phyloP scores from a whole-genome alignment of 1,140 invertebrate species.

The Papilio polytes region DNA sequence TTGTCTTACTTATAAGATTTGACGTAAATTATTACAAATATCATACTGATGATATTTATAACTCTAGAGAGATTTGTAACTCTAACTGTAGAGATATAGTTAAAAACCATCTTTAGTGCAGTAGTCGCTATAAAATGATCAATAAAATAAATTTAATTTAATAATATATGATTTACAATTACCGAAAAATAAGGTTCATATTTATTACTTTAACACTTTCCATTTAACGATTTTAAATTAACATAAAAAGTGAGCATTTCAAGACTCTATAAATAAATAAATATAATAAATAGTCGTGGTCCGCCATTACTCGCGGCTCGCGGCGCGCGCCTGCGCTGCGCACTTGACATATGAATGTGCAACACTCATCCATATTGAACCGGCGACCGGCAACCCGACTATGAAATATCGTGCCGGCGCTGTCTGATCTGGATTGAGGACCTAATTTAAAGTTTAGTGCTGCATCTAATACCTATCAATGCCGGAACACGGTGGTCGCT shows the following conservation, averaged over 20 bases:
- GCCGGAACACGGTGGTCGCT: slow-evolving; percentile 16
- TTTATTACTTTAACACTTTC: neutral
- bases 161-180: neutral
- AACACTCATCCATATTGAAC: slow-evolving; percentile 76
- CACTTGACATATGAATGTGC: slow-evolving; percentile 57
- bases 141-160: too few relatives aligned
- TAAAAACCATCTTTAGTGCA: too few relatives aligned
- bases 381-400: slow-evolving; percentile 43
- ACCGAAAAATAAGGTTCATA: neutral
- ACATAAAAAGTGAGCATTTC: neutral
- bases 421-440: slow-evolving; percentile 59
- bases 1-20: too few relatives aligned
- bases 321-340: slow-evolving; percentile 39
- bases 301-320: slow-evolving; percentile 22
- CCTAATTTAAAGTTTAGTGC: slow-evolving; percentile 52
- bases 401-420: slow-evolving; percentile 56
- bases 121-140: too few relatives aligned
- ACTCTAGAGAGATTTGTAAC: too few relatives aligned
- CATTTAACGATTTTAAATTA: neutral
- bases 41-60: too few relatives aligned
- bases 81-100: too few relatives aligned
- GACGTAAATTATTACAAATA: too few relatives aligned
- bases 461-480: slow-evolving; percentile 49
- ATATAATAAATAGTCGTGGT: slow-evolving; percentile 24
- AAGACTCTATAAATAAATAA: slow-evolving; percentile 27